Base-by-base conservation (phyloP, 2,888 invertebrate genomes). In the Hypselothyrea guttata region DNA sequence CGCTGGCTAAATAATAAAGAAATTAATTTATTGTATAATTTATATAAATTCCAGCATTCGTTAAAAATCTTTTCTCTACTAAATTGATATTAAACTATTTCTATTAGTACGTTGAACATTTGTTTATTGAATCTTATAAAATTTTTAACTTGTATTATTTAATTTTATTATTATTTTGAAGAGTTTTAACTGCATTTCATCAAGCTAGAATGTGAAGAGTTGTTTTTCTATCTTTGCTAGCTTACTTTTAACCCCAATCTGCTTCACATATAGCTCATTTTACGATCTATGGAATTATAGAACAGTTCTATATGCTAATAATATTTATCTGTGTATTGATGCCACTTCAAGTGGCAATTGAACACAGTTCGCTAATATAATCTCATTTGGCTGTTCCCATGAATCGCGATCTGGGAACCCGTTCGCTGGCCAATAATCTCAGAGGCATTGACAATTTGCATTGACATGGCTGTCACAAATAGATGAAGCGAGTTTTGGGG, bases 381-480 rank as follows among this genome's bases (percentile, higher is more conserved):
- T 22, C 5, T 22, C 22, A 22, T 7, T 37, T 12, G 33, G 9
- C 11, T 44, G 41, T 82, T 83, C 60, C 45, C 59, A 54, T 67
- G 72, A 56, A 53, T 51, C 13, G 61, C 52, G 35, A 55, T 58
- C 35, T 66, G 37, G 33, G 48, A 49, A 31, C 52, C 45, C 48
- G 48, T 30, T 31, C 37, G 40, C 35, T 15, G 27, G 42, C 41
- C 28, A 22, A 15, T 62, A 73, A 73, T 70, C 73, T 51, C 51
- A 35, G 18, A 38, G 51, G 35, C 71, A 75, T 64, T 82, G 84
- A 84, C 76, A 84, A 64, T 63, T 57, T 63, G 79, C 79, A 62
- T 44, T 71, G 71, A 77, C 71, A 81, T 59, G 75, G 61, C 72
- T 84, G 77, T 84, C 77, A 82, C 53, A 81, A 67, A 84, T 70